Conservation (phyloP, 2,888 invertebrate genomes). For the Leptogaster cylindrica region DNA sequence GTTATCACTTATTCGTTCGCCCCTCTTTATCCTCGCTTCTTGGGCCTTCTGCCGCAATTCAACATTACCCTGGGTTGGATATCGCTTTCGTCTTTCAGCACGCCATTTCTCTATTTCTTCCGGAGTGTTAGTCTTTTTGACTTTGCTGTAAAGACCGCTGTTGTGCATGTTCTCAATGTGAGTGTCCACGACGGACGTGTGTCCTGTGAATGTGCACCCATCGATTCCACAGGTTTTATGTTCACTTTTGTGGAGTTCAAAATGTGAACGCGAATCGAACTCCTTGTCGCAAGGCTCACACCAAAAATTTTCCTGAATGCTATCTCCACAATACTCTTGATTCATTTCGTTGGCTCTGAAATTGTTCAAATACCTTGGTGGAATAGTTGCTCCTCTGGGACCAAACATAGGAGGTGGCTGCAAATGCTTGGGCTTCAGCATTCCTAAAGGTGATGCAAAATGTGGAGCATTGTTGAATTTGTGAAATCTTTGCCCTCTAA, state of each 20-base stretch:
- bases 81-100: conserved; percentile 78
- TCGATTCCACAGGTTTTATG: conserved; percentile 82
- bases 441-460: conserved; percentile 58
- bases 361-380: conserved; percentile 53
- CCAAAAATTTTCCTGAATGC: conserved; percentile 59
- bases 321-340: not conserved
- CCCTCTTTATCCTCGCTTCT: conserved; percentile 73
- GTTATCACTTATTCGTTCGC: conserved; percentile 70
- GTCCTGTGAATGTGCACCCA: conserved; percentile 80
- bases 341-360: not conserved
- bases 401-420: conserved; percentile 62
- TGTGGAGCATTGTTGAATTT: conserved; percentile 44
- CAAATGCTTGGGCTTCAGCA: conserved; percentile 56
- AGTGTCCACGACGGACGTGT: conserved; percentile 77
- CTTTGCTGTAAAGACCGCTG: conserved; percentile 80
- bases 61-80: conserved; percentile 75
- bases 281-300: conserved; percentile 85
- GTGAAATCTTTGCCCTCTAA: not conserved
- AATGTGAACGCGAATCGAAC: conserved; percentile 67
- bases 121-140: conserved; percentile 75
- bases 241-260: conserved; percentile 72
- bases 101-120: conserved; percentile 87
- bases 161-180: conserved; percentile 85
- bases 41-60: conserved; percentile 69
- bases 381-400: conserved; percentile 58